Percentiles rank a stretch among this genome's conserved stretches.
These are phyloP conservation scores for Erpornis zantholeuca DNA, from an alignment of 2,113 vertebrate genomes.

Conservation along the genomic window DNA sequence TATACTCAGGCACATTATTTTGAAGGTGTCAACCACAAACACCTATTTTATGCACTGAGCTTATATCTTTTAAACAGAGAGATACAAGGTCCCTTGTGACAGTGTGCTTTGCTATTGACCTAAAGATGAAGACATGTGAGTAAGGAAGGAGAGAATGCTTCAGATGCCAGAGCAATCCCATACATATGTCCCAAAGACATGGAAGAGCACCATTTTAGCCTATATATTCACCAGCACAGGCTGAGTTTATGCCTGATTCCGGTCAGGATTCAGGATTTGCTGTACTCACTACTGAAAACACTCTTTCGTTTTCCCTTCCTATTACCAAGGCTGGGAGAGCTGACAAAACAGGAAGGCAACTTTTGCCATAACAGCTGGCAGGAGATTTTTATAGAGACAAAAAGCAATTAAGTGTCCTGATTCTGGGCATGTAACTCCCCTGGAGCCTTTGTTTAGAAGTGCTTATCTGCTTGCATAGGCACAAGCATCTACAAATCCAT, in stretches of 20 bases:
- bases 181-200: not conserved
- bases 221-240: not conserved
- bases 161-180: not conserved
- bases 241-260: not conserved
- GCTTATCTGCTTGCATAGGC: conserved; percentile 29
- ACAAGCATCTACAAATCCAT: not conserved
- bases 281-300: not conserved
- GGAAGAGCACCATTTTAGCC: not conserved
- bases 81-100: not conserved
- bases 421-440: conserved; percentile 23
- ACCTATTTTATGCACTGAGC: not conserved
- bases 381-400: not conserved
- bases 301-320: not conserved
- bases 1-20: not conserved
- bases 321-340: not conserved
- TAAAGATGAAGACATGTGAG: not conserved
- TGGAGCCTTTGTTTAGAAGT: conserved; percentile 1
- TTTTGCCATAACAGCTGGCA: not conserved
- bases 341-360: not conserved
- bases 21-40: not conserved
- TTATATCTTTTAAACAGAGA: not conserved
- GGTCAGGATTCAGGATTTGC: not conserved
- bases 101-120: not conserved
- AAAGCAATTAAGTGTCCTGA: conserved; percentile 3
- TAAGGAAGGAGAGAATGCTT: not conserved